phyloP scores from a whole-genome alignment of 2,113 vertebrate genomes.

The Anas platyrhynchos region DNA sequence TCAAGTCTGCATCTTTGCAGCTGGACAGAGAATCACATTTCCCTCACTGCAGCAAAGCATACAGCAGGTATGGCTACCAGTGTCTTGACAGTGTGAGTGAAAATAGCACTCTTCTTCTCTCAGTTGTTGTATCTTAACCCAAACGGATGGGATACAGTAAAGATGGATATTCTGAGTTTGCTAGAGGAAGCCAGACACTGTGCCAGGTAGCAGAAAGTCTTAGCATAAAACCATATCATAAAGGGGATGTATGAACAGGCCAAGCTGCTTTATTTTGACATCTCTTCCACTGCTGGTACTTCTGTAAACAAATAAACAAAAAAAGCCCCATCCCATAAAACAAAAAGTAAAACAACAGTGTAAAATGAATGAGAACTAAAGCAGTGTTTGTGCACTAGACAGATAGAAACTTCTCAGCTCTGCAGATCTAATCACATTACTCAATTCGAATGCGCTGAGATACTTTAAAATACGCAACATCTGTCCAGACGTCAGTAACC shows the following conservation, averaged over 20 bases:
- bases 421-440: neutral
- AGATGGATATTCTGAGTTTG: neutral
- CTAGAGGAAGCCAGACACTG: neutral
- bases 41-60: neutral
- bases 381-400: neutral
- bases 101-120: neutral
- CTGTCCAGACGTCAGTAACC: neutral
- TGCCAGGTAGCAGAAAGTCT: neutral
- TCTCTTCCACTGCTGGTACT: neutral
- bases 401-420: neutral
- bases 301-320: neutral
- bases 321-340: neutral
- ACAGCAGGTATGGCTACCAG: neutral
- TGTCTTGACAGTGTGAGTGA: neutral
- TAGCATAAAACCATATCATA: rapidly evolving
- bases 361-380: neutral
- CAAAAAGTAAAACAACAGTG: neutral
- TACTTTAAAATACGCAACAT: neutral
- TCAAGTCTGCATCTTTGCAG: neutral
- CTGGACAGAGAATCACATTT: neutral
- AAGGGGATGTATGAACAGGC: neutral
- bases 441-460: neutral
- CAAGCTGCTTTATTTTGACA: neutral
- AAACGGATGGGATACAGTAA: neutral
- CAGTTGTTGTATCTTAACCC: neutral